Base-by-base conservation (phyloP, 2,888 invertebrate genomes). In the Nemotelus nigrinus region DNA sequence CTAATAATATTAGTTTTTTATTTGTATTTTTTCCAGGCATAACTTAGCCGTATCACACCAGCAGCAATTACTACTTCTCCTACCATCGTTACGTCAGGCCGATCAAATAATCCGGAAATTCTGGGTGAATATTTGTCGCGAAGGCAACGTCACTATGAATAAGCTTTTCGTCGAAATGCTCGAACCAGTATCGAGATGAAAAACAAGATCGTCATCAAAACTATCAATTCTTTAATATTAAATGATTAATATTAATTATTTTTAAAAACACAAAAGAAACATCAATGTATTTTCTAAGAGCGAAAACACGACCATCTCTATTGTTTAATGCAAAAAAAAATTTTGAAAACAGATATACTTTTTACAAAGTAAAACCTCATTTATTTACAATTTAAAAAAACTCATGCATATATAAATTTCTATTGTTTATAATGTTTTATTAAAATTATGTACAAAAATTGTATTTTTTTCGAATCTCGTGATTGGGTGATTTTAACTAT, bases 161-260 rank as follows among this genome's bases (percentile, higher is more conserved):
- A 98, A 98, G 88, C 91, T 98, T 76, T 97, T 98, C 88, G 91
- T 96, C 68, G 97, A 98, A 89, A 98, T 98, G 98, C 90, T 98
- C 79, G 97, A 97, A 87, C 93, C 94, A 43, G 81, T 81, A 65
- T 78, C 81, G 55, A 80, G 81, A 81, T 82, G 81, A 81, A 74
- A 78, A 70, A 57, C 43, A 68, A 76, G 7, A 63, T 63, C 10
- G 5, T 7, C n/a, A 45, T 41, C 43, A 43, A 64, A 41, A 25
- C 25, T 25, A 25, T 25, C 25, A 25, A 25, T 25, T 25, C 25
- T 25, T 25, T 25, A 25, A 25, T 25, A 25, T 25, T 25, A 25
- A 25, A 25, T 25, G 25, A 25, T 25, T 25, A 60, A 39, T 25
- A 25, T 5, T 60, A 60, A 60, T 60, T 60, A 60, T 7, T 60